A percentile compares a stretch with the other conserved stretches of the same genome.
Evolutionary conservation across 2,888 invertebrate species (phyloP).

Genomic region (Siphonodentalium dalli): DNA sequence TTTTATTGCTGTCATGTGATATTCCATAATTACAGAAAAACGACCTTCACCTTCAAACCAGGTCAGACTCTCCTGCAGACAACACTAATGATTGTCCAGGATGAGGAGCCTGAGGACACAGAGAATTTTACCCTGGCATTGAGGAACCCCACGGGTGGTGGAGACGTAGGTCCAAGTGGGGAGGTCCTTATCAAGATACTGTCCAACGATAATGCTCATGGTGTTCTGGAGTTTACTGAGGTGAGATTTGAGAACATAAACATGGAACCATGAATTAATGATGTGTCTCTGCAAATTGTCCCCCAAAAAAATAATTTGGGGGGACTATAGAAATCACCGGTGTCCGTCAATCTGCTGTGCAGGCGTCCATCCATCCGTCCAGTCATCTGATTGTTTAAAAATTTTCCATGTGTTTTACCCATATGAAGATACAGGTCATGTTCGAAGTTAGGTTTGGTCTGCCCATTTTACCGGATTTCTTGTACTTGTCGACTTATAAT

Average conservation of each 20-base stretch:
- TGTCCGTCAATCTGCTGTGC: no score
- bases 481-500: no score
- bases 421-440: no score
- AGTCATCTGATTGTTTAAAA: no score
- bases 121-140: slow-evolving; percentile 55
- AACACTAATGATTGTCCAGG: slow-evolving; percentile 49
- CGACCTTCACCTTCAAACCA: slow-evolving; percentile 55
- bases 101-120: slow-evolving; percentile 55
- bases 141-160: slow-evolving; percentile 49
- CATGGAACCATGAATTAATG: no score
- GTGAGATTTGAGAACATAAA: slow-evolving; percentile 33
- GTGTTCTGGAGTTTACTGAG: slow-evolving; percentile 55
- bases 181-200: slow-evolving; percentile 53
- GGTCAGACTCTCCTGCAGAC: slow-evolving; percentile 43
- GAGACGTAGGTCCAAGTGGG: slow-evolving; percentile 49
- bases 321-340: no score
- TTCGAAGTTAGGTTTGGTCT: no score
- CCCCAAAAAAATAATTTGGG: no score
- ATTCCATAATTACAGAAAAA: slow-evolving; percentile 33
- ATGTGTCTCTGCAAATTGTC: no score
- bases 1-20: not conserved
- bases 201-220: slow-evolving; percentile 62
- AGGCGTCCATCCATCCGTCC: no score
- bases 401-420: no score
- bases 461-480: no score